These are phyloP conservation scores for Halisarca cf. caerulea DNA, from an alignment of 37 sponge, comb jelly and placozoan species.

Conservation along the genomic window DNA sequence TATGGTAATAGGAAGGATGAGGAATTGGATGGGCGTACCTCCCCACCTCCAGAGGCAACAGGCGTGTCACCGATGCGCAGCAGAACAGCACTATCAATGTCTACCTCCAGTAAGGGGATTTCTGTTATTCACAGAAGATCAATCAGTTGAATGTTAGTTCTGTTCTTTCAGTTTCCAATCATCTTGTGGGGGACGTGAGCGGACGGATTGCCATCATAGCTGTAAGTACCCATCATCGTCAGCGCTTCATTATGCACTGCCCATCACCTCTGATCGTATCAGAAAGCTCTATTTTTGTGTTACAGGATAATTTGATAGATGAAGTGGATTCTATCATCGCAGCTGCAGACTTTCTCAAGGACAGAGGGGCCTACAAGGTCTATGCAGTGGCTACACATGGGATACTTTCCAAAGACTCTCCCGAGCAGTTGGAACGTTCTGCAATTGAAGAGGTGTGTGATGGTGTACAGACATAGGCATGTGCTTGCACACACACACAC, in stretches of 20 bases:
- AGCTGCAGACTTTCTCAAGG: constrained; percentile 89
- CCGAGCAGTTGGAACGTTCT: constrained; percentile 72
- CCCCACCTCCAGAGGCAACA: constrained; percentile 73
- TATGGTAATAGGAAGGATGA: constrained; percentile 83
- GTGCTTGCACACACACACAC: not conserved
- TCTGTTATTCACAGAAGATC: too few species aligned
- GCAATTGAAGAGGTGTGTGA: constrained; percentile 75
- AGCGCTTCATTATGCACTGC: not conserved
- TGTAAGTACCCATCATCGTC: constrained; percentile 43
- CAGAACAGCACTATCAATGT: not conserved
- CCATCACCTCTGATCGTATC: not conserved
- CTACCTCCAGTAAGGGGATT: too few species aligned
- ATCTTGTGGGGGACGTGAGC: constrained; percentile 91
- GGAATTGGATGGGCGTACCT: constrained; percentile 66
- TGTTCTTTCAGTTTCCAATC: too few species aligned
- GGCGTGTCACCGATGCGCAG: constrained; percentile 24
- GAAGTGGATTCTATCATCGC: constrained; percentile 80
- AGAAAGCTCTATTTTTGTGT: not conserved
- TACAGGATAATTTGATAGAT: constrained; percentile 94
- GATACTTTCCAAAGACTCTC: constrained; percentile 58
- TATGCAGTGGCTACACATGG: constrained; percentile 96
- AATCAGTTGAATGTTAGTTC: too few species aligned
- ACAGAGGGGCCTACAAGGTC: constrained; percentile 87
- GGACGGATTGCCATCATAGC: constrained; percentile 83
- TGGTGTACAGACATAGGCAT: constrained; percentile 2